Evolutionary conservation across 2,797 vertebrate genomes (phyloP).

Genomic region (Bryconaethiops microstoma): DNA sequence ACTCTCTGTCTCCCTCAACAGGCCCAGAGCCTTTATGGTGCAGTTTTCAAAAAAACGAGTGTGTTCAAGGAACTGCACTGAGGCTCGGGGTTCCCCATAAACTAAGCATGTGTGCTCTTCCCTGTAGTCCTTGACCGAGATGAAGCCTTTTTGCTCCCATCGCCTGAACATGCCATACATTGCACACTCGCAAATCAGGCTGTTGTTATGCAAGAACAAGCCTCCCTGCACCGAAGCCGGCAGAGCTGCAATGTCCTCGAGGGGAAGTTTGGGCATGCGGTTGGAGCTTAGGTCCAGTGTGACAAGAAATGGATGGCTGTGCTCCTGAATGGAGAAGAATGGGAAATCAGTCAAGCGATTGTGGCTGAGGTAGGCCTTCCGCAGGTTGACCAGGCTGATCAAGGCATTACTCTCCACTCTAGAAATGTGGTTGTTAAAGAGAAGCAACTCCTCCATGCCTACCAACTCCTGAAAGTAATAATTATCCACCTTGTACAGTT

Average conservation of each 20-base stretch:
- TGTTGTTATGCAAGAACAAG: constrained; percentile 93
- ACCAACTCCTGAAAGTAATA: constrained; percentile 82
- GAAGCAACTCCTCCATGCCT: constrained; percentile 84
- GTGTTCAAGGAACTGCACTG: constrained; percentile 83
- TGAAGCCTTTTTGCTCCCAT: constrained; percentile 82
- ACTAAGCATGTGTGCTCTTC: constrained; percentile 83
- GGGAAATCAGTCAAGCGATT: constrained; percentile 89
- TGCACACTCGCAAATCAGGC: constrained; percentile 84
- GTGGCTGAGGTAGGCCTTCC: constrained; percentile 87
- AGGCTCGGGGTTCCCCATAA: constrained; percentile 74
- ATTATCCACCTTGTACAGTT: constrained; percentile 72
- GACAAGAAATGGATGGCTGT: constrained; percentile 76
- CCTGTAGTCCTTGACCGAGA: constrained; percentile 80
- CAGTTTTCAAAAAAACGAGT: constrained; percentile 84
- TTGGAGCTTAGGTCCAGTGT: constrained; percentile 92
- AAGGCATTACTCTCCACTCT: constrained; percentile 81
- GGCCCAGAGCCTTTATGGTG: constrained; percentile 48
- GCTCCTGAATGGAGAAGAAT: constrained; percentile 82
- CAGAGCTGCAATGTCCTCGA: constrained; percentile 77
- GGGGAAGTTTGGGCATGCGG: constrained; percentile 78
- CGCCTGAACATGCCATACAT: constrained; percentile 82
- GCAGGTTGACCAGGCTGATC: constrained; percentile 73
- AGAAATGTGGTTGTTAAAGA: constrained; percentile 87
- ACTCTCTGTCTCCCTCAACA: constrained; percentile 50
- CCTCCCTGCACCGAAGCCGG: constrained; percentile 80